Base-by-base conservation (phyloP, 2,113 vertebrate species). In the Uropsilus gracilis region DNA sequence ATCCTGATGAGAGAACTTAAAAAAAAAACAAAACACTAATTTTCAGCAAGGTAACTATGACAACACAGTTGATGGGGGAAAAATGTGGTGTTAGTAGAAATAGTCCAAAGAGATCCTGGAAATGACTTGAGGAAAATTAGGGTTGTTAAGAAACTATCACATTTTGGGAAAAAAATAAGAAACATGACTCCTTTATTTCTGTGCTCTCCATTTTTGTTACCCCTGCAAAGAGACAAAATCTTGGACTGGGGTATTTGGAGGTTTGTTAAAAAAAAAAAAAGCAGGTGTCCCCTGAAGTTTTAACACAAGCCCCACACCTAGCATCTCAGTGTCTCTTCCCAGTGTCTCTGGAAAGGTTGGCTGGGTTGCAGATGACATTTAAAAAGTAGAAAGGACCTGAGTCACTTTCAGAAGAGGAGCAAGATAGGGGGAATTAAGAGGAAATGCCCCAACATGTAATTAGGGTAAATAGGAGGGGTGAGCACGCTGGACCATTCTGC, bases 161-260 rank as follows among this genome's bases (percentile, higher is more conserved):
- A 42, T 42, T 53, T 59, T 10, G 42, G 9, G 22, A 57, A 77
- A 57, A 77, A 34, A 68, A 20, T n/a, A 28, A 39, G 10, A 5
- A 30, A 0, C 0, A 46, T 18, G 22, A 61, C 5, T 12, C 16
- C 24, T 20, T 0, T 17, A 53, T 28, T 11, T 6, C 18, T 22
- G 6, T 30, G 0, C 10, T n/a, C 10, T 9, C 39, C 0, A 3
- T 17, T 88, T 90, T 44, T 81, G 8, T 6, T 59, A 22, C 17
- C 20, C 20, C 24, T 8, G 8, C 72, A 57, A 80, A 76, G 26
- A 66, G 66, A 83, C 26, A 82, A 82, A 71, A 80, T 59, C 57
- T 76, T n/a, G 13, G 22, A 12, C 42, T 82, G 12, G 12, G 10
- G 44, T 48, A 11, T 57, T 75, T 13, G 8, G 13, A 82, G 46